A percentile compares a stretch with the other conserved stretches of the same genome.
Conservation (phyloP, 23 tunicate genomes). For the Ascidia mentula region DNA sequence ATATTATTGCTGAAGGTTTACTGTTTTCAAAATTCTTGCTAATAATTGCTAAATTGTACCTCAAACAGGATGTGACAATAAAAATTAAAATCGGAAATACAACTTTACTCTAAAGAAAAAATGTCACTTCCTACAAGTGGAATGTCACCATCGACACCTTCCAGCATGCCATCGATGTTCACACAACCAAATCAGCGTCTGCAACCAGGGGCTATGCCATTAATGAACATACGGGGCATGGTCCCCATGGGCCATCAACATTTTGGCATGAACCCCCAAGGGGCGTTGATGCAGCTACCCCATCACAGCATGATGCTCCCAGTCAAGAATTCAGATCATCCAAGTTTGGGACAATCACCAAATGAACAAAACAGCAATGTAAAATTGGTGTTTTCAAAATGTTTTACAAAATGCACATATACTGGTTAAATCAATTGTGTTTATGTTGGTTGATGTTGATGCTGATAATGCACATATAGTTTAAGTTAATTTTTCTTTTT, state of each 20-base stretch:
- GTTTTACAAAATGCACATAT: no score
- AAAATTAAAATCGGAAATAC: neutral
- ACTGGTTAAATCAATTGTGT: no score
- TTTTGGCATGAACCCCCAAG: conserved; percentile 34
- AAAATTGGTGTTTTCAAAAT: no score
- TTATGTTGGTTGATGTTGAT: no score
- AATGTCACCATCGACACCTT: conserved; percentile 18
- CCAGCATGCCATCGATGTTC: conserved; percentile 34
- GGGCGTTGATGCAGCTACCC: conserved; percentile 35
- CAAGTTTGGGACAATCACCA: neutral
- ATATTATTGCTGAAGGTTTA: no score
- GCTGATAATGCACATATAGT: no score
- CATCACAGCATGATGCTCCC: conserved; percentile 1
- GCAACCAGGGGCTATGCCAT: conserved; percentile 20
- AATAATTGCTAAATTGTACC: no score
- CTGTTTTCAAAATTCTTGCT: no score
- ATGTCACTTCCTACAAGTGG: conserved; percentile 64
- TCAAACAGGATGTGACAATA: neutral
- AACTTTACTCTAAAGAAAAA: no score
- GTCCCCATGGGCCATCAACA: conserved; percentile 31
- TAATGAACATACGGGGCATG: conserved; percentile 42
- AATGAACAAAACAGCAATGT: neutral
- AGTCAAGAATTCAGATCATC: neutral
- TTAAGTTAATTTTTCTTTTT: no score
- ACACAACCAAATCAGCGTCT: conserved; percentile 28